Evolutionary conservation across 2,797 vertebrate species (phyloP).

Genomic region (Peromyscus melanophrys): DNA sequence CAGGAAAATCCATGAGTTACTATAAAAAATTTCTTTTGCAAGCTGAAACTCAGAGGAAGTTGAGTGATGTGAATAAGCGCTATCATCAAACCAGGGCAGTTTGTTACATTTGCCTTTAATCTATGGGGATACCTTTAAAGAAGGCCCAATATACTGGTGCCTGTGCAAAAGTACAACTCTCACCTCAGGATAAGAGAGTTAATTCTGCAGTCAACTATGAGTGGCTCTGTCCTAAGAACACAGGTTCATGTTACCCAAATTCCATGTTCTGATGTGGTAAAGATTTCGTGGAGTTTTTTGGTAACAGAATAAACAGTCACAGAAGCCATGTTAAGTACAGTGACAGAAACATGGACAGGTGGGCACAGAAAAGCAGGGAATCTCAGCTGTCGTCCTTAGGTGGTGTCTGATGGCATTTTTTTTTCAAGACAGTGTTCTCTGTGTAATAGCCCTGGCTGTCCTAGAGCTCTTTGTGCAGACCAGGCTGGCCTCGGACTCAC

Average conservation of each 20-base stretch:
- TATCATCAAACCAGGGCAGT: neutral
- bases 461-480: too few relatives aligned
- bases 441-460: too few relatives aligned
- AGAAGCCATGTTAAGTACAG: neutral
- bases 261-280: neutral
- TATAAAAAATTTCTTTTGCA: constrained; percentile 31
- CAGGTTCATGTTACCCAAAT: neutral
- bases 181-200: neutral
- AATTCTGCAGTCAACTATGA: neutral
- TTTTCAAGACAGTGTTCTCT: too few relatives aligned
- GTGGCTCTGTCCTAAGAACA: neutral
- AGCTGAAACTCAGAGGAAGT: constrained; percentile 22
- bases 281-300: neutral
- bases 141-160: neutral
- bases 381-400: neutral
- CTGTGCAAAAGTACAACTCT: neutral
- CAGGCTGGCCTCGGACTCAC: too few relatives aligned
- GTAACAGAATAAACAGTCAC: neutral
- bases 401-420: neutral
- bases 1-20: neutral
- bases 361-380: neutral
- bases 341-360: neutral
- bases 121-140: neutral
- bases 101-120: neutral
- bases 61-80: neutral